These are phyloP conservation scores for Bhutanitis thaidina DNA, from an alignment of 2,888 invertebrate species.

Conservation along the genomic window DNA sequence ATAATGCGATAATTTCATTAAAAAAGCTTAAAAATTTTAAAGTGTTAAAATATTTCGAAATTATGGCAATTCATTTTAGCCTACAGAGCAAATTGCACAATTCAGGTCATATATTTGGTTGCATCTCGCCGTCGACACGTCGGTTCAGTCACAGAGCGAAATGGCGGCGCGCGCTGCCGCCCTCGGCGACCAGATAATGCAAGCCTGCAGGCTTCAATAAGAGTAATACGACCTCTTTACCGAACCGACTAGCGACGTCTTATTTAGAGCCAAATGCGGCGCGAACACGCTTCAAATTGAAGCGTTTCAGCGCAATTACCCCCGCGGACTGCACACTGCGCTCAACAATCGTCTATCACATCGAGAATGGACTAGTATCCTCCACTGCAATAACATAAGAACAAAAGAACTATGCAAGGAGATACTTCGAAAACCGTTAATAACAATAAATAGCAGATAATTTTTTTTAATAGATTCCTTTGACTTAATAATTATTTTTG, in stretches of 20 bases:
- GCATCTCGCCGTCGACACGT: slow-evolving; percentile 9
- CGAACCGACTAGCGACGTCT: slow-evolving; percentile 68
- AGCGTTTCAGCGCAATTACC: slow-evolving; percentile 73
- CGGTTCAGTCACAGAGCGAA: slow-evolving; percentile 30
- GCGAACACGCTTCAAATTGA: slow-evolving; percentile 68
- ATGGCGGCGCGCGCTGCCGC: slow-evolving; percentile 39
- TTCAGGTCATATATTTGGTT: slow-evolving; percentile 18
- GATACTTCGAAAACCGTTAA: slow-evolving; percentile 8
- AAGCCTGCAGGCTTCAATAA: slow-evolving; percentile 63
- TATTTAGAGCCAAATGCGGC: slow-evolving; percentile 70
- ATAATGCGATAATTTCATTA: too few species aligned
- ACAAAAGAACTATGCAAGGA: background rate
- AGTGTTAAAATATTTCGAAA: too few species aligned
- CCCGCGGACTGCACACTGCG: slow-evolving; percentile 46
- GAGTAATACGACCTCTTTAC: slow-evolving; percentile 74
- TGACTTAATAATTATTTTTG: slow-evolving; percentile 2
- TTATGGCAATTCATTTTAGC: too few species aligned
- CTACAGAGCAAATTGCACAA: background rate
- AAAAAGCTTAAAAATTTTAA: too few species aligned
- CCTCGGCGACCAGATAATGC: slow-evolving; percentile 62
- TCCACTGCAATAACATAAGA: background rate
- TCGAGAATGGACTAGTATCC: slow-evolving; percentile 36
- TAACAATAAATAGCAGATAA: background rate
- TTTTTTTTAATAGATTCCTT: slow-evolving; percentile 4
- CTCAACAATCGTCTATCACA: slow-evolving; percentile 42